Evolutionary conservation across 2,797 vertebrate genomes (phyloP), one percentile per base, ranked within the genome.

Genomic region (Lycodopsis pacificus): DNA sequence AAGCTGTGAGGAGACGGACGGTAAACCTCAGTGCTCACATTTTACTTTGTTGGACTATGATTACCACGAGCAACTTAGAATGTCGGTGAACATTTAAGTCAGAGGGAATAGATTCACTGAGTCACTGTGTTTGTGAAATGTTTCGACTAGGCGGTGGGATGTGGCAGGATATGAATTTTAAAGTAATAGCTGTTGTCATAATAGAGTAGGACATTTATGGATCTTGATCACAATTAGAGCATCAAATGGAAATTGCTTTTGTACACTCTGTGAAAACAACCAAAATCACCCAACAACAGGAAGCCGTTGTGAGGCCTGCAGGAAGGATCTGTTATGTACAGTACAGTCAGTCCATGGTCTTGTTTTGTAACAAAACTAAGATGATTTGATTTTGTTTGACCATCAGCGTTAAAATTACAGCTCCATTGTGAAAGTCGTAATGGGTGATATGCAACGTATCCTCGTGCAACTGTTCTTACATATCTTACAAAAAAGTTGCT

Each of bases 141-240:
- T 48, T 79, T 71, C 2, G 17, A 59, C 65, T 32, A 8, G 13
- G 54, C 14, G 27, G 59, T 44, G 58, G 53, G 65, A 81, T 58
- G 54, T 34, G 17, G 32, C 76, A 83, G 67, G 56, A 69, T 80
- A 62, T 86, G 70, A 72, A 84, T 86, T 86, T 85, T 66, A 78
- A 65, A 82, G 76, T 79, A 71, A 77, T 80, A 25, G 20, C 40
- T 73, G 40, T 72, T 81, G 72, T 86, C 83, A 73, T 64, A 71
- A 70, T 42, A 66, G 67, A 80, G 77, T 73, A 64, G 48, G 64
- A 13, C 79, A 78, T 79, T 79, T 57, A 57, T 59, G 34, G 72
- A 30, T 34, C 57, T 82, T 86, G 78, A 87, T 87, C 78, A 83
- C 59, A 74, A 82, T 81, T 40, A 76, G 27, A 76, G 34, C 30